Percentiles rank a stretch among this genome's conserved stretches.
phyloP scores from a whole-genome alignment of 2,888 invertebrate species.

The Megastigmus dorsalis region DNA sequence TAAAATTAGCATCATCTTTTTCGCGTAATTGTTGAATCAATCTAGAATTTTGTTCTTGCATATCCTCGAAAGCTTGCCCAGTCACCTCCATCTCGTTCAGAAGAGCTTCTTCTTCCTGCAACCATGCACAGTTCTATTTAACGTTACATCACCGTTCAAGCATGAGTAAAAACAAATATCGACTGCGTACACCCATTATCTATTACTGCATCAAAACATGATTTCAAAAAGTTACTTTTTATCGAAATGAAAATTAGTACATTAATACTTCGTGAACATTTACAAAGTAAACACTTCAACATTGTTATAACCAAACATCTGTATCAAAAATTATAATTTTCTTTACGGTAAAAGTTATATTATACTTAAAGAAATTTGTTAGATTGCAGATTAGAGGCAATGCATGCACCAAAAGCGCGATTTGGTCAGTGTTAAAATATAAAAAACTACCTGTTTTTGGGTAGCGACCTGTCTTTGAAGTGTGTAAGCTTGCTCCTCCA shows the following conservation, averaged over 20 bases:
- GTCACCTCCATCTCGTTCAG: slow-evolving; percentile 99
- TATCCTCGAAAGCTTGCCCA: slow-evolving; percentile 98
- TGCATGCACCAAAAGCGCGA: slow-evolving; percentile 59
- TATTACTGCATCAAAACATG: slow-evolving; percentile 45
- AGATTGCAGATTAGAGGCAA: slow-evolving; percentile 63
- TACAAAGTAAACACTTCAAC: not conserved
- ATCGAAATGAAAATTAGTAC: slow-evolving; percentile 29
- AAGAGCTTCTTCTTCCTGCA: slow-evolving; percentile 94
- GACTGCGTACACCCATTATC: slow-evolving; percentile 51
- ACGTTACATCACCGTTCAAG: slow-evolving; percentile 67
- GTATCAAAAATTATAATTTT: slow-evolving; percentile 1
- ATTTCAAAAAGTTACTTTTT: slow-evolving; percentile 19
- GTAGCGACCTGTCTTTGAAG: slow-evolving; percentile 92
- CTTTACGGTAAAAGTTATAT: slow-evolving; percentile 22
- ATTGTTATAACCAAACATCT: slow-evolving; percentile 3
- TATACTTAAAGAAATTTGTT: slow-evolving; percentile 52
- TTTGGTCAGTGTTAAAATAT: slow-evolving; percentile 45
- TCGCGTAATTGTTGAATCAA: slow-evolving; percentile 96
- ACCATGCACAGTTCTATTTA: slow-evolving; percentile 73
- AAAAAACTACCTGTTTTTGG: slow-evolving; percentile 82
- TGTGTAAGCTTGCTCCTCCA: slow-evolving; percentile 95
- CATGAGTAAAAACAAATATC: slow-evolving; percentile 55
- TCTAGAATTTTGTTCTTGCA: slow-evolving; percentile 98
- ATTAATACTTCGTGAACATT: slow-evolving; percentile 29
- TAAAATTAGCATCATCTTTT: slow-evolving; percentile 98